These are phyloP conservation scores for Pteronura brasiliensis DNA, from an alignment of 2,113 vertebrate genomes.

Conservation along the genomic window DNA sequence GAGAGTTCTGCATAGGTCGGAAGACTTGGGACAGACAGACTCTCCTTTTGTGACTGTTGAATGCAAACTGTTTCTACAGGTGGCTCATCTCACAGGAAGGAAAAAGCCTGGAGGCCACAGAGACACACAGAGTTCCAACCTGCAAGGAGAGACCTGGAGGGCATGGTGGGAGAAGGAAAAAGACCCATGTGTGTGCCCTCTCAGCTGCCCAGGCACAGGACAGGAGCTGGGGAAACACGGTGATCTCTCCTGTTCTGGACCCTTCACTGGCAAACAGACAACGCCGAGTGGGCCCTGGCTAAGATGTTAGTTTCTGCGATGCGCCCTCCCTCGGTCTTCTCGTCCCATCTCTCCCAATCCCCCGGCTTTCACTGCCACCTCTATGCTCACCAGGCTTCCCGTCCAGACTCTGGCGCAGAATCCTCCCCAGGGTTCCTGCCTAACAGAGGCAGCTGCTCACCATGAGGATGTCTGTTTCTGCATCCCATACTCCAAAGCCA, in stretches of 20 bases:
- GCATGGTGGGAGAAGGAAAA: background rate
- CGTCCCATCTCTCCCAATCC: background rate
- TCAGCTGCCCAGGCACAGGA: background rate
- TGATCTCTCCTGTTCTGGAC: background rate
- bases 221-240: background rate
- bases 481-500: background rate
- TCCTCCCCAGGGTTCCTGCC: background rate
- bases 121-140: background rate
- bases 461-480: background rate
- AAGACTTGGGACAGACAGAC: background rate
- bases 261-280: background rate
- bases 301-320: rapidly evolving
- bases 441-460: background rate
- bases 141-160: rapidly evolving
- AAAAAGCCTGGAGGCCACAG: background rate
- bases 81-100: background rate
- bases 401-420: background rate
- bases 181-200: background rate
- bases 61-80: background rate
- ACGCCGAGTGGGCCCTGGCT: rapidly evolving
- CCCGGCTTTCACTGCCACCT: background rate
- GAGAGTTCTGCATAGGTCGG: too few species aligned
- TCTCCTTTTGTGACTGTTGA: background rate
- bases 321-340: background rate
- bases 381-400: rapidly evolving